Evolutionary conservation across 2,797 vertebrate species (phyloP).

Genomic region (Peromyscus nudipes): DNA sequence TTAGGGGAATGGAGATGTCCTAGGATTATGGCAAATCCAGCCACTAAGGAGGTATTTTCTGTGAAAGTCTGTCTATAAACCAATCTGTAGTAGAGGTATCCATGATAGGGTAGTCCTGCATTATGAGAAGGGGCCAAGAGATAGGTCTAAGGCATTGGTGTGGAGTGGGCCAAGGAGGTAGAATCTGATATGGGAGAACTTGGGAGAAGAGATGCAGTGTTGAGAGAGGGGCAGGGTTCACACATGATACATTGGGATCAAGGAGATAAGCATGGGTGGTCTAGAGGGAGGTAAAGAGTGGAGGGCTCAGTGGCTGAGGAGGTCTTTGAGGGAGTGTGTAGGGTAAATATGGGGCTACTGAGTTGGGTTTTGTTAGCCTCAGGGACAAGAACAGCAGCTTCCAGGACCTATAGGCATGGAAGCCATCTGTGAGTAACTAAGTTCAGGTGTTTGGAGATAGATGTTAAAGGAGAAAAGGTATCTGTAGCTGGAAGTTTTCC

Average conservation of each 20-base stretch:
- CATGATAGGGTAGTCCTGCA: background rate
- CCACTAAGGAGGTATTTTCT: background rate
- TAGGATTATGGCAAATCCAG: background rate
- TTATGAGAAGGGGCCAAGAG: background rate
- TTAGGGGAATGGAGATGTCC: background rate
- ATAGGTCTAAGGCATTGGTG: background rate
- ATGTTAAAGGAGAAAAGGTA: background rate
- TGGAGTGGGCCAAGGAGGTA: background rate
- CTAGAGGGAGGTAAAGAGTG: background rate
- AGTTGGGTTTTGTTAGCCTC: background rate
- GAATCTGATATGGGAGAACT: background rate
- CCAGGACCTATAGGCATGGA: background rate
- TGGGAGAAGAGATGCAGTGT: background rate
- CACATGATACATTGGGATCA: background rate
- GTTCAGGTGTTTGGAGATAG: background rate
- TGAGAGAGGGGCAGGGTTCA: background rate
- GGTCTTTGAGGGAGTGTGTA: too few relatives aligned
- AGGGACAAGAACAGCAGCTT: background rate
- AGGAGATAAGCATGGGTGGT: background rate
- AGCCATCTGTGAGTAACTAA: too few relatives aligned
- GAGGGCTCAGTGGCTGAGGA: background rate
- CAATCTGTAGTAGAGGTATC: too few relatives aligned
- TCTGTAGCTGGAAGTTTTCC: background rate
- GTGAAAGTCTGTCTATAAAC: background rate
- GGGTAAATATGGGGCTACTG: background rate